Base-by-base conservation (phyloP, 2,888 invertebrate genomes). In the Melanophora roralis region DNA sequence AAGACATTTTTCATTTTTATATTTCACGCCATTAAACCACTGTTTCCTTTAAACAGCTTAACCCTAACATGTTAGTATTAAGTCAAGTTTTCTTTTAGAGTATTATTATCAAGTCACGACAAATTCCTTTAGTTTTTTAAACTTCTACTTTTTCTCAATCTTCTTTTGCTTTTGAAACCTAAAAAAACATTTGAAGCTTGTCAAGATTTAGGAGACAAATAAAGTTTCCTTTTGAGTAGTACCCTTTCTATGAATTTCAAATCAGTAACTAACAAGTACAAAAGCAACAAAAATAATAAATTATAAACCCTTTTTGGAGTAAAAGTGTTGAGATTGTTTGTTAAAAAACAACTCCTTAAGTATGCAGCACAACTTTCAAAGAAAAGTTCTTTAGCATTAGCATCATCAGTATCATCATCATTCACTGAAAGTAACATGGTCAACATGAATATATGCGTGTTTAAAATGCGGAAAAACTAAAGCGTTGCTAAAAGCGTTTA, bases 51-150 rank as follows among this genome's bases (percentile, higher is more conserved):
- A 57, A 73, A 53, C 71, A 75, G 40, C 55, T 67, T 49, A 27
- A 72, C 51, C 72, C 68, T 68, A 76, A 76, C 57, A 76, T 80
- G 75, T 80, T 76, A 76, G 75, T 72, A 68, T 75, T 72, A 69
- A 75, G 74, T 80, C 67, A 80, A 80, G 47, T 72, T 76, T 76
- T 80, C 8, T 55, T 57, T 47, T 45, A 40, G 36, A 68, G 75
- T 86, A 85, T 87, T 88, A 87, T 87, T 87, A 87, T 86, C 88
- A 86, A 87, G 86, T 87, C 86, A 87, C 86, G 86, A 87, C 86
- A 87, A 87, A 87, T 87, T 87, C 86, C 83, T 67, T 23, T 43
- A 73, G 73, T 65, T 75, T 21, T 62, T 38, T 62, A 71, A 77
- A 72, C 72, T 73, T 73, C 59, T 38, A 76, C 47, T 71, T 36